Base-by-base conservation (phyloP, 2,888 invertebrate species). In the Antitype chi region DNA sequence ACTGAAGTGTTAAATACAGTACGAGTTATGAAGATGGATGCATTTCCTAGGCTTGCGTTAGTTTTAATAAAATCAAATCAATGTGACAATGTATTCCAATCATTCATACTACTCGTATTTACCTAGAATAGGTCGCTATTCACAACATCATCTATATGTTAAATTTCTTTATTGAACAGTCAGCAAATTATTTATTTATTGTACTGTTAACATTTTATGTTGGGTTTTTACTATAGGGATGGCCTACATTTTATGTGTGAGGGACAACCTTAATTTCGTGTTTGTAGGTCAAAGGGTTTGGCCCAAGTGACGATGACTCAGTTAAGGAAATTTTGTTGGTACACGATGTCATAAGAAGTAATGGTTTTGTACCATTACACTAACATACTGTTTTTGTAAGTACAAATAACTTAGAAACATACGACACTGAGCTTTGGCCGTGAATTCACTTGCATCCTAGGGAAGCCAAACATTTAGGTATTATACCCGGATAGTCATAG, bases 231-330 rank as follows among this genome's bases (percentile, higher is more conserved):
- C 57, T 85, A 53, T 25, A 63, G 64, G 74, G 74, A 55, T 63
- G 74, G 43, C 84, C 86, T 77, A 82, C 71, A 74, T 83, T 78
- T 55, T 73, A 73, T 68, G 47, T 47, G 47, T 9, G 53, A 80
- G 68, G 55, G 68, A 80, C 76, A 76, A 82, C 86, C 80, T 69
- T 77, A 71, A 80, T 87, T 81, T 69, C 55, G 20, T 60, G 76
- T 81, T 84, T 80, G 81, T 87, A 87, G 86, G 86, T 86, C 85
- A 86, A 83, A 86, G 88, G 86, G 86, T 88, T 86, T 76, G 88
- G 75, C 81, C 73, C 63, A 69, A 79, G 77, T 63, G 63, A 59
- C 60, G 68, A 78, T 85, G 86, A 82, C 82, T 85, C 71, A 80
- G 71, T 75, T 67, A 64, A 76, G 68, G 60, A 76, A 70, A 57